Base-by-base conservation (phyloP, 2,797 vertebrate species). In the Oryzias dopingdopingensis region DNA sequence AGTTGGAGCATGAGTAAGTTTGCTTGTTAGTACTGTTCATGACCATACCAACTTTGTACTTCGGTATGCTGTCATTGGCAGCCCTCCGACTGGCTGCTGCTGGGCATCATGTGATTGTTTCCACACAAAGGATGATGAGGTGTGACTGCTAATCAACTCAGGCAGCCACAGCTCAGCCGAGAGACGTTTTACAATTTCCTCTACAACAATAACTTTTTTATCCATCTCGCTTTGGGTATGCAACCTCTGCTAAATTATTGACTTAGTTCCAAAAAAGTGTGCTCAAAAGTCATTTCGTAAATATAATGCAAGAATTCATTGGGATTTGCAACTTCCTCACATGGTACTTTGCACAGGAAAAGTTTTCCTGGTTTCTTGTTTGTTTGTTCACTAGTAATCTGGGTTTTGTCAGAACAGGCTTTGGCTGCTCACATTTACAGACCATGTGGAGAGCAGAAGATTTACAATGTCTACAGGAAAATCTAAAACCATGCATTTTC, bases 111-210 rank as follows among this genome's bases (percentile, higher is more conserved):
- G 72, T 73, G 74, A 88, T 86, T 68, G 78, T 56, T 67, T 72
- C 54, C 62, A 49, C 70, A 73, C 57, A 71, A 59, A 67, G 52
- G 60, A 79, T 64, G 74, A 80, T 69, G 73, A 84, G 62, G 70
- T 85, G 79, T 71, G 76, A 83, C 76, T 75, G 66, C 65, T 79
- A 81, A 86, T 83, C 78, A 59, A 73, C 61, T 71, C 71, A 65
- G 70, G 62, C 76, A 80, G 74, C 77, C 75, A 68, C 65, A 79
- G 61, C 47, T 49, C 54, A 49, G 67, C 61, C 80, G 77, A 86
- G 29, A 32, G 2, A 32, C 29, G 29, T 32, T 37, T 37, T 4
- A 37, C 32, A 37, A 37, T 37, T 2, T 42, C 42, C 42, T n/a
- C 4, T 16, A 42, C 29, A 32, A 32, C 32, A 37, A 37, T 12